Percentiles rank a stretch among this genome's conserved stretches.
These are phyloP conservation scores for Fulica atra DNA, from an alignment of 2,113 vertebrate species.

Conservation along the genomic window DNA sequence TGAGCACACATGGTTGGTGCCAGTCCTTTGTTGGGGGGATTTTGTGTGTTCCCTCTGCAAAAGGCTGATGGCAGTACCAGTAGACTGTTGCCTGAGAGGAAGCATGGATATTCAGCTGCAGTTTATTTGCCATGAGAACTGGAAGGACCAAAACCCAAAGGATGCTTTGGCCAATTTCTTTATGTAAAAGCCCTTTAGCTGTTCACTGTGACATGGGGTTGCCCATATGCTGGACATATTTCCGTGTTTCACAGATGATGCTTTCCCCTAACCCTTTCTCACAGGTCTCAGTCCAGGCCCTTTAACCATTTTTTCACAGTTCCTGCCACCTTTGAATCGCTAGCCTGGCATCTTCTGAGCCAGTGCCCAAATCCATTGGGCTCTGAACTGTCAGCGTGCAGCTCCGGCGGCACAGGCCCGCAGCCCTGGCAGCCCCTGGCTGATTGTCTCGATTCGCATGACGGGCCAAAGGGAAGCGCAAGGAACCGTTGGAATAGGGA, in stretches of 20 bases:
- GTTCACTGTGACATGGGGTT: neutral
- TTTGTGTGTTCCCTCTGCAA: neutral
- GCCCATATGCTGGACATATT: neutral
- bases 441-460: neutral
- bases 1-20: fast-evolving
- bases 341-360: neutral
- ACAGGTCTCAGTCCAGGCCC: neutral
- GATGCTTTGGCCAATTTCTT: neutral
- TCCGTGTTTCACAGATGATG: neutral
- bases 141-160: neutral
- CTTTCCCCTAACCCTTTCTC: neutral
- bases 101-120: neutral
- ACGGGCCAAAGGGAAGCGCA: neutral
- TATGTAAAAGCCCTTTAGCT: neutral
- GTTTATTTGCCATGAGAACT: neutral
- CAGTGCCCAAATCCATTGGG: neutral
- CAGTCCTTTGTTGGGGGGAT: neutral
- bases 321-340: neutral
- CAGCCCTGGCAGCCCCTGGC: neutral
- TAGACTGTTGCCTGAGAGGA: neutral
- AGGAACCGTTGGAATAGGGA: neutral
- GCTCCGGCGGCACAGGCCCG: neutral
- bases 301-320: neutral
- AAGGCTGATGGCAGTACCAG: neutral
- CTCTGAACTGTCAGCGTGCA: neutral